phyloP scores from a whole-genome alignment of 2,113 vertebrate genomes.

The Sphyrna mokarran region DNA sequence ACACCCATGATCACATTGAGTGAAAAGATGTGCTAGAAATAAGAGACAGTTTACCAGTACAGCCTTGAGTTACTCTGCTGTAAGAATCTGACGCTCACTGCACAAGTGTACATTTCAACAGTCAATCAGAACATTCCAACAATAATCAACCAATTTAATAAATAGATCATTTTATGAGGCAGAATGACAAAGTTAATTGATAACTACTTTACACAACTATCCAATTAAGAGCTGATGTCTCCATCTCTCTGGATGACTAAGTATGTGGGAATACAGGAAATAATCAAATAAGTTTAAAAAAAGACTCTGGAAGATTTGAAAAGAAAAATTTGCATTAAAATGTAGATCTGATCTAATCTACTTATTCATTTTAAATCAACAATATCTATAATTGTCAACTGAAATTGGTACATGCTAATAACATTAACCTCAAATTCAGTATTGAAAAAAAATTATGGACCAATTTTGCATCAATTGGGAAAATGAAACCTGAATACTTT shows the following conservation, averaged over 20 bases:
- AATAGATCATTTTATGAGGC: background rate
- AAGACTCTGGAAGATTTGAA: background rate
- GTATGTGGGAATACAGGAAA: background rate
- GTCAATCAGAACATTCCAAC: background rate
- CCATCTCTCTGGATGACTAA: background rate
- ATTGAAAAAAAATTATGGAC: background rate
- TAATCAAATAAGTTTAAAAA: background rate
- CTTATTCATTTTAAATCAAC: background rate
- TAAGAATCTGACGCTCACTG: background rate
- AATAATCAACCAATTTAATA: background rate
- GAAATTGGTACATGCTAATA: background rate
- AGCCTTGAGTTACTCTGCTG: background rate
- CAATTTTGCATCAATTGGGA: background rate
- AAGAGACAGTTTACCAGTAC: background rate
- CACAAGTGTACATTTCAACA: background rate
- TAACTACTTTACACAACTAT: background rate
- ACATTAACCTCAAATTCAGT: background rate
- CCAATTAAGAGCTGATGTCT: background rate
- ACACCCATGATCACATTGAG: background rate
- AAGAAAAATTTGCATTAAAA: background rate
- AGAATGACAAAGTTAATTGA: background rate
- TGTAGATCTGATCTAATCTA: background rate
- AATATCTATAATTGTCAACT: background rate
- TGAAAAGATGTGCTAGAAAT: background rate
- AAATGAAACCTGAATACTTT: background rate